Percentiles rank a stretch among this genome's conserved stretches.
Evolutionary conservation across 92 coral and sea anemone genomes (phyloP).

Genomic region (Virgularia gustaviana): DNA sequence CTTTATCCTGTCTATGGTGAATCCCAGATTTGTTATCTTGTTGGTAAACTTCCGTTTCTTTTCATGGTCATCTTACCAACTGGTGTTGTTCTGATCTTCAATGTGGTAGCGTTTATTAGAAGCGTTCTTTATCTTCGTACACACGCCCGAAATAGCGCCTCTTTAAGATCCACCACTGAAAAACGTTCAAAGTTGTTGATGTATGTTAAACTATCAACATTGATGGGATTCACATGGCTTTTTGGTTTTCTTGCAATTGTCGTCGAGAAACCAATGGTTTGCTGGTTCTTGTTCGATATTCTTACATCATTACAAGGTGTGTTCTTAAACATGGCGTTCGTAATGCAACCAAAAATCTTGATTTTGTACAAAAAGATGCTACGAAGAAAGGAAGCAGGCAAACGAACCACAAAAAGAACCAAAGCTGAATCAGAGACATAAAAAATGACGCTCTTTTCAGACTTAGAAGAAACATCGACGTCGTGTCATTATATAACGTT

Average conservation of each 20-base stretch:
- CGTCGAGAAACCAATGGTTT: conserved; percentile 18
- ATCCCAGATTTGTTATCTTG: conserved; percentile 57
- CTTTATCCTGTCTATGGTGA: conserved; percentile 57
- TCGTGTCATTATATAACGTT: no score
- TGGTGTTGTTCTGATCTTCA: conserved; percentile 38
- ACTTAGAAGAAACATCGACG: neutral
- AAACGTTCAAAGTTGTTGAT: conserved; percentile 44
- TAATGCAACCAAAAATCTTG: conserved; percentile 15
- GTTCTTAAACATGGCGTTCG: conserved; percentile 35
- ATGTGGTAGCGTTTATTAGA: conserved; percentile 53
- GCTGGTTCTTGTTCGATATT: conserved; percentile 59
- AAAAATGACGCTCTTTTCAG: neutral
- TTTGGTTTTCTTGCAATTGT: conserved; percentile 55
- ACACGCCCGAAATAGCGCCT: conserved; percentile 46
- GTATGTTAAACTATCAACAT: conserved; percentile 67
- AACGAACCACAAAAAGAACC: neutral
- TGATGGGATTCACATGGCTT: conserved; percentile 73
- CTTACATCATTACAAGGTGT: conserved; percentile 68
- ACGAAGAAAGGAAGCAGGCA: neutral
- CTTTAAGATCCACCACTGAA: conserved; percentile 4
- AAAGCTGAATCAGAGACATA: neutral
- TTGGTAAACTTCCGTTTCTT: conserved; percentile 39
- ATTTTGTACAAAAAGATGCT: conserved; percentile 12
- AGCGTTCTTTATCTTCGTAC: conserved; percentile 53
- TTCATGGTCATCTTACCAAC: conserved; percentile 47